phyloP scores from a whole-genome alignment of 2,797 vertebrate species.

The Pyrocephalus nanus region DNA sequence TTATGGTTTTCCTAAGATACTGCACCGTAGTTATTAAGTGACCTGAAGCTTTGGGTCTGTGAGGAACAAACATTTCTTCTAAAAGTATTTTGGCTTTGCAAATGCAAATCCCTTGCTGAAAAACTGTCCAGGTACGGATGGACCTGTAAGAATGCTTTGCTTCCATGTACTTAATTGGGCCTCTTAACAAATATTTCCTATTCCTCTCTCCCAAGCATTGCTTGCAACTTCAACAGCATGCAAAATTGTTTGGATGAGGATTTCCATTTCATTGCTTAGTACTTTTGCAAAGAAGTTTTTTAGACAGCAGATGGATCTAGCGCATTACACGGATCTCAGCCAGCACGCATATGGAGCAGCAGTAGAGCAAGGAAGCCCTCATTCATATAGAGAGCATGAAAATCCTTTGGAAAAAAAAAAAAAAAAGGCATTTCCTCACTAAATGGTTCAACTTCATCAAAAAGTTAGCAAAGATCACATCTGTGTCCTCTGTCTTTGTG shows the following conservation, averaged over 20 bases:
- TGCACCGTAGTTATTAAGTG: not conserved
- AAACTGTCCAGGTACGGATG: not conserved
- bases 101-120: not conserved
- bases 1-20: not conserved
- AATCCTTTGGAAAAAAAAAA: not conserved
- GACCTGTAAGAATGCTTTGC: not conserved
- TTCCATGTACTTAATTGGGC: not conserved
- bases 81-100: not conserved
- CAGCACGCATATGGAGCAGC: not conserved
- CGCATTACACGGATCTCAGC: not conserved
- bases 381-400: not conserved
- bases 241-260: not conserved
- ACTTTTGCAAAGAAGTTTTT: not conserved
- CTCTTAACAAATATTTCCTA: not conserved
- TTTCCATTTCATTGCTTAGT: not conserved
- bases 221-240: not conserved
- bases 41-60: slow-evolving; percentile 2
- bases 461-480: not conserved
- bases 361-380: not conserved
- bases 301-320: slow-evolving; percentile 19
- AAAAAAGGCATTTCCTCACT: not conserved
- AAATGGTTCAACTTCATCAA: not conserved
- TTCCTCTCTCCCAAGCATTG: not conserved
- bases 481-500: not conserved
- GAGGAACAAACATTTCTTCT: slow-evolving; percentile 1